Conservation (phyloP, 2,888 invertebrate genomes). For the Drosophila parthenogenetica region DNA sequence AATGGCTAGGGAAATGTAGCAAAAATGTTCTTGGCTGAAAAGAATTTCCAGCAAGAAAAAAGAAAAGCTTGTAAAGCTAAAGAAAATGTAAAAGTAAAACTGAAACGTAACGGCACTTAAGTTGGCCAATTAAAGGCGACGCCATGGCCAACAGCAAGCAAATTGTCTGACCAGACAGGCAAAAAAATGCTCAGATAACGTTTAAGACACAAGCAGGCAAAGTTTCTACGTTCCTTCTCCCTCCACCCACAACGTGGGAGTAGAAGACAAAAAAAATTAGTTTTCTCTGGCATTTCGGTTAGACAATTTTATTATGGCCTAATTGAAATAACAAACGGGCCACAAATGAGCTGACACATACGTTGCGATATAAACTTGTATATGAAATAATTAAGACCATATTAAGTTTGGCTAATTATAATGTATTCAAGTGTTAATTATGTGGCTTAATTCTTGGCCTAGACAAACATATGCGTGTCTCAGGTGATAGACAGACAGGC, state of each 20-base stretch:
- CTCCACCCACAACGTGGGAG: conserved; percentile 3
- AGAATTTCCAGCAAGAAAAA: conserved; percentile 27
- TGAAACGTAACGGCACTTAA: conserved; percentile 79
- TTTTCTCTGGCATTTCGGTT: conserved; percentile 49
- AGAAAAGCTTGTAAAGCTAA: too few species aligned
- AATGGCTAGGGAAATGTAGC: conserved; percentile 71
- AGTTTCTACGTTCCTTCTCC: neutral
- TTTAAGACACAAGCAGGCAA: conserved; percentile 7
- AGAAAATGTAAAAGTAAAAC: conserved; percentile 61
- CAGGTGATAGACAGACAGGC: conserved; percentile 30
- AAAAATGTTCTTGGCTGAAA: conserved; percentile 25
- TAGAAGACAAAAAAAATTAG: conserved; percentile 62
- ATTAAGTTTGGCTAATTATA: conserved; percentile 55
- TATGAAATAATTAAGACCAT: conserved; percentile 51
- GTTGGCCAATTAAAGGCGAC: conserved; percentile 76
- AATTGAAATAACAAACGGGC: conserved; percentile 76
- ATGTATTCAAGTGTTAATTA: conserved; percentile 70
- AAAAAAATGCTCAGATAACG: neutral
- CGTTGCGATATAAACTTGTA: neutral
- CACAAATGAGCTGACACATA: conserved; percentile 56
- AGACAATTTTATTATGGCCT: conserved; percentile 77
- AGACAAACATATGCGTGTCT: conserved; percentile 20
- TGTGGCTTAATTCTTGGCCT: conserved; percentile 7
- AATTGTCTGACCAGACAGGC: conserved; percentile 29
- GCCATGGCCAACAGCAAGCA: conserved; percentile 35